Base-by-base conservation (phyloP, 2,113 vertebrate genomes). In the Sterna hirundo region DNA sequence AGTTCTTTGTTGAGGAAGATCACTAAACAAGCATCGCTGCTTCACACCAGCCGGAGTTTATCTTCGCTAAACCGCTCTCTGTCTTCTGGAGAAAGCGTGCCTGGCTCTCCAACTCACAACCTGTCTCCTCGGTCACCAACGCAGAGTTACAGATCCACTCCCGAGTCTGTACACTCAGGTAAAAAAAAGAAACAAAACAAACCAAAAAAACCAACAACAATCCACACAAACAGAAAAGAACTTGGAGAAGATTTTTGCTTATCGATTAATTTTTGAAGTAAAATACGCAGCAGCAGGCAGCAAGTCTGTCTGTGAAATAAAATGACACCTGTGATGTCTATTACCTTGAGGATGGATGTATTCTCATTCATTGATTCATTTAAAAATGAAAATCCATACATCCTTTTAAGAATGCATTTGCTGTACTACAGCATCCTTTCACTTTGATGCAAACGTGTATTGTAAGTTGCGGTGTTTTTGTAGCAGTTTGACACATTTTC, bases 21-120 rank as follows among this genome's bases (percentile, higher is more conserved):
- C 97, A 99, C 99, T 64, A 99, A 99, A 89, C 99, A 99, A 96
- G 98, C 99, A 5, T 99, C 99, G 0, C 97, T 99, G 26, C 98
- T 99, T 23, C 99, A 99, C 96, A 99, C 99, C 95, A 99, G 99
- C 94, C 99, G 99, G 85, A 99, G 99, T 93, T 98, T 99, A 27
- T 99, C 99, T 4, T 99, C 99, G 13, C 98, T 99, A 29, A 99
- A 99, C 97, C 98, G 99, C 57, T 99, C 99, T 1, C 97, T 99
- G 61, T 99, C 99, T 4, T 99, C 99, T 6, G 99, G 99, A 27
- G 99, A 99, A 97, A 99, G 99, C 7, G 99, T 99, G 25, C 98
- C 99, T 2, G 99, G 99, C 72, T 99, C 99, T 47, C 99, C 99
- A 20, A 99, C 99, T 7, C 99, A 99, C 98, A 99, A 98, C 94